Percentiles rank a stretch among this genome's conserved stretches.
Conservation (phyloP, 2,113 vertebrate genomes). For the Gymnocephalus cernua region DNA sequence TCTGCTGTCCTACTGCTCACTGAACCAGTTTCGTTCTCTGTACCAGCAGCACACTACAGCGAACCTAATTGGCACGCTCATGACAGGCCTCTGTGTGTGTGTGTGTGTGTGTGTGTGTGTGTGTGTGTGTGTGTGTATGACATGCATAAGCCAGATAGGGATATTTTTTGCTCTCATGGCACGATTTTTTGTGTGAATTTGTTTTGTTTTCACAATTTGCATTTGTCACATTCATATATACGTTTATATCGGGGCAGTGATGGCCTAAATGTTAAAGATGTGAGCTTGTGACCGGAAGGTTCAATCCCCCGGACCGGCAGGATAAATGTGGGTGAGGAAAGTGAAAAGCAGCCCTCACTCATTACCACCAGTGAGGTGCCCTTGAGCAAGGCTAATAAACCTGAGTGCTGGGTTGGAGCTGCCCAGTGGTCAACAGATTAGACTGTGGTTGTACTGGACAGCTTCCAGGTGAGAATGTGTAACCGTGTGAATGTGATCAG, state of each 20-base stretch:
- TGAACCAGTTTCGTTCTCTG: slow-evolving; percentile 50
- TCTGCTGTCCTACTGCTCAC: slow-evolving; percentile 48
- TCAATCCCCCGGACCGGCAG: no score
- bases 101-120: not conserved
- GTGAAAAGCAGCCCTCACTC: no score
- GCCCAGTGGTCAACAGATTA: no score
- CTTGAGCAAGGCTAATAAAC: no score
- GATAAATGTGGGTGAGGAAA: no score
- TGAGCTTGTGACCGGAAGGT: no score
- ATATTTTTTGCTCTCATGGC: slow-evolving; percentile 8
- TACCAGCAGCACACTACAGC: slow-evolving; percentile 34
- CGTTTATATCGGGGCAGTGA: not conserved
- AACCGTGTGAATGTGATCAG: no score
- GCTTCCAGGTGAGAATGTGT: no score
- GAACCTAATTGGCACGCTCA: slow-evolving; percentile 53
- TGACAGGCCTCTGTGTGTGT: slow-evolving; percentile 20
- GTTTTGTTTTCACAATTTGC: not conserved
- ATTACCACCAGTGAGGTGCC: no score
- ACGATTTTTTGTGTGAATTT: not conserved
- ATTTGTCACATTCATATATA: not conserved
- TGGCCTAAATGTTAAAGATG: no score
- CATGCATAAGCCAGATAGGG: slow-evolving; percentile 11
- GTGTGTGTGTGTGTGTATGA: slow-evolving; percentile 5
- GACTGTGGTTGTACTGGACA: no score
- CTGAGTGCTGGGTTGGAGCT: no score